Conservation (phyloP, 2,888 invertebrate genomes). For the Phymatocera aterrima region DNA sequence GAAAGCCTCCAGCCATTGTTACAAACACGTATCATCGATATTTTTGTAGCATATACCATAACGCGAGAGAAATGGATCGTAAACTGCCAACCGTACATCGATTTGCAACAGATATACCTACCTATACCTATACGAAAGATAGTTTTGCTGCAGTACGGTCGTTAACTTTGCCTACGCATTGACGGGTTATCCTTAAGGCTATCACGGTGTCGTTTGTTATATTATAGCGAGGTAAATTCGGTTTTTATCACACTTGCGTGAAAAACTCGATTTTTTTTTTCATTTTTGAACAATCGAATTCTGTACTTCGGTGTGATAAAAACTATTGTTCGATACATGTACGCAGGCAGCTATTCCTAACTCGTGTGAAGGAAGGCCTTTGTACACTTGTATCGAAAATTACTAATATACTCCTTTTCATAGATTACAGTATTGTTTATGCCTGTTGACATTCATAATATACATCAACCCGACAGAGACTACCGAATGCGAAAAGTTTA, state of each 20-base stretch:
- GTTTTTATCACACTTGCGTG: too few species aligned
- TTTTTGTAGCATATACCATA: not conserved
- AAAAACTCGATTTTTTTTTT: too few species aligned
- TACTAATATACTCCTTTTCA: not conserved
- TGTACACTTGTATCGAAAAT: too few species aligned
- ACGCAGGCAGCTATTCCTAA: too few species aligned
- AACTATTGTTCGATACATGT: too few species aligned
- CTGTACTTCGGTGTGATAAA: too few species aligned
- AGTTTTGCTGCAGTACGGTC: slow-evolving; percentile 10
- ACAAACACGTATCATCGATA: not conserved
- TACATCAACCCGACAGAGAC: not conserved
- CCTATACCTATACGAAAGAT: not conserved
- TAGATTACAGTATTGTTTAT: not conserved
- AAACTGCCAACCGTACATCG: slow-evolving; percentile 20
- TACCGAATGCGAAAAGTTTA: not conserved
- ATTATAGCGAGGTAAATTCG: not conserved
- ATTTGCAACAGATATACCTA: slow-evolving; percentile 33
- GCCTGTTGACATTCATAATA: not conserved
- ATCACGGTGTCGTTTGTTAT: not conserved
- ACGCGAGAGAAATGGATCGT: slow-evolving; percentile 25
- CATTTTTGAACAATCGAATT: too few species aligned
- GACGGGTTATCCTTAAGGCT: slow-evolving; percentile 34
- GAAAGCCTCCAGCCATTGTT: not conserved
- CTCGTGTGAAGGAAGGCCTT: too few species aligned
- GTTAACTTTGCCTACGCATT: slow-evolving; percentile 39